Base-by-base conservation (phyloP, 2,113 vertebrate species). In the Peromyscus maniculatus region DNA sequence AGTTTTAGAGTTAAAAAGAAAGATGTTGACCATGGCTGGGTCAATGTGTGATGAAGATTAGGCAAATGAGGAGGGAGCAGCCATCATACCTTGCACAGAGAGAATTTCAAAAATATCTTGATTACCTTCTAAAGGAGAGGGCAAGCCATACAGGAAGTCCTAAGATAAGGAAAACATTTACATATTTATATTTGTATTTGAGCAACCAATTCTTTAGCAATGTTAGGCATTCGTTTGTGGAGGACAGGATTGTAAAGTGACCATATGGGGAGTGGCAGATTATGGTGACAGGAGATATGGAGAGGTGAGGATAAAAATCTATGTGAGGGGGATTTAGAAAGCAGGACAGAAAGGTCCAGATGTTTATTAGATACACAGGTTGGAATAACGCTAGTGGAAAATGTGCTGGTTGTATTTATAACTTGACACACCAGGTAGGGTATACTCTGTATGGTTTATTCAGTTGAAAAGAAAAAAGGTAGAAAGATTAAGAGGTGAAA, bases 331-430 rank as follows among this genome's bases (percentile, higher is more conserved):
- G 10, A 72, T 67, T 72, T 77, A 31, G 49, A 86, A 49, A 55
- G 31, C 3, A 66, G 36, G 57, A 69, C 0, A 17, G 33, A 89
- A 87, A 83, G 26, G 6, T 21, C 4, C 36, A 17, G 59, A 22
- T 46, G 3, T 43, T 57, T 31, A 2, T 0, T 62, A 33, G 31
- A 36, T 39, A 1, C 0, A 2, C 26, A 43, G 5, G 2, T 7
- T 17, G n/a, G 26, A 39, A 9, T 3, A 49, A 1, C 9, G 5
- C 3, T 15, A 82, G 84, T 17, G 4, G 3, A 31, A 78, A 66
- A 52, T 12, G 12, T 43, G 12, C 57, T 1, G 67, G 7, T 4
- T 91, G 4, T 7, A 52, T 36, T 87, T 79, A 64, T 93, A 74
- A 57, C 7, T 16, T 72, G 33, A 74, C 1, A 1, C 12, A 46